A percentile compares a stretch with the other conserved stretches of the same genome.
Evolutionary conservation across 92 coral and sea anemone genomes (phyloP).

Genomic region (Metridium senile): DNA sequence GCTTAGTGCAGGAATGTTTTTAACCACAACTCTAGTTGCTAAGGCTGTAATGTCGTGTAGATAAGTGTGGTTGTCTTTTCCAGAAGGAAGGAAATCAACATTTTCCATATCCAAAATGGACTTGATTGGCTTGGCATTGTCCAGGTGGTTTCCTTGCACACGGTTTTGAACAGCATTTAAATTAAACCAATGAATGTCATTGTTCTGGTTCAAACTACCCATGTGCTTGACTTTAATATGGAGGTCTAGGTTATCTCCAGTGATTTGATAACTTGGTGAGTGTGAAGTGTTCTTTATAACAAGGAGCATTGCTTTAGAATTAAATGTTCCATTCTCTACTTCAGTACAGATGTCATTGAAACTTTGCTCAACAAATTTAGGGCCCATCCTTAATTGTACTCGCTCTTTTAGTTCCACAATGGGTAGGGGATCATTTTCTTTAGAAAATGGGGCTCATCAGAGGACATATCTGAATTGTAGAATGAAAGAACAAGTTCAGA

Average conservation of each 20-base stretch:
- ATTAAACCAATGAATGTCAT: constrained; percentile 66
- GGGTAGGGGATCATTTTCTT: too few relatives aligned
- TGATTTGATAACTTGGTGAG: not conserved
- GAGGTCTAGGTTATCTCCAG: constrained; percentile 42
- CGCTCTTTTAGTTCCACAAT: too few relatives aligned
- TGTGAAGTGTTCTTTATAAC: too few relatives aligned
- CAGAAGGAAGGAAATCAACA: constrained; percentile 54
- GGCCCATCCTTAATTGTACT: too few relatives aligned
- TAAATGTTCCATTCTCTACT: too few relatives aligned
- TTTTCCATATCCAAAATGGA: constrained; percentile 37
- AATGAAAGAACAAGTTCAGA: too few relatives aligned
- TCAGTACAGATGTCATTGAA: too few relatives aligned
- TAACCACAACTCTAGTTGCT: constrained; percentile 53
- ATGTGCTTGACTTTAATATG: constrained; percentile 42
- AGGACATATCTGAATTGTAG: too few relatives aligned
- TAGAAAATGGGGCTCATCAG: too few relatives aligned
- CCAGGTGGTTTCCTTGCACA: constrained; percentile 20
- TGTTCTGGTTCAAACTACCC: constrained; percentile 50
- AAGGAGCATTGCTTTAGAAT: too few relatives aligned
- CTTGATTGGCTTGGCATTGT: constrained; percentile 30
- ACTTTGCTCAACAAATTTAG: too few relatives aligned
- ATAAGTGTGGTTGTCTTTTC: constrained; percentile 48
- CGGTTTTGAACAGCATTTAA: constrained; percentile 55
- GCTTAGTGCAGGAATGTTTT: constrained; percentile 48
- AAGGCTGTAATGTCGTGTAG: constrained; percentile 53